Evolutionary conservation across 2,113 vertebrate genomes (phyloP).

Genomic region (Saguinus imperator): DNA sequence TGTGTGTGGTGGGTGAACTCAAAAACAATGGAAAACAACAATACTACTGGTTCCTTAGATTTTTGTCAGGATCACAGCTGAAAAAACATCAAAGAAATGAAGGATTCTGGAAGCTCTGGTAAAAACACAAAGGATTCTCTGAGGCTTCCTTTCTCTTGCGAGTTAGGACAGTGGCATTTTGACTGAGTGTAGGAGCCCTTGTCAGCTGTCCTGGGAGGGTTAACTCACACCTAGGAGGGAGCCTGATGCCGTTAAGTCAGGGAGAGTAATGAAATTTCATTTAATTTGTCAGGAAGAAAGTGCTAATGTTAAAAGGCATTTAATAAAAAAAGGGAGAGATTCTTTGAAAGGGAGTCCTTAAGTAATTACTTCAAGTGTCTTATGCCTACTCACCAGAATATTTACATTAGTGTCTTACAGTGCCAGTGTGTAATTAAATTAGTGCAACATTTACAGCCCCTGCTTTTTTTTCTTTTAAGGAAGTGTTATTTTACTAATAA

Average conservation of each 20-base stretch:
- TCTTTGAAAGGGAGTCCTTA: constrained; percentile 97
- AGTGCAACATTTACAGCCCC: constrained; percentile 88
- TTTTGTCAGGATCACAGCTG: constrained; percentile 13
- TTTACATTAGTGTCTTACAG: constrained; percentile 97
- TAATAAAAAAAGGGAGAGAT: constrained; percentile 93
- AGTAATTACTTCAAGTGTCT: constrained; percentile 98
- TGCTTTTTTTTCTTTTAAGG: constrained; percentile 73
- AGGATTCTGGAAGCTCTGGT: not conserved
- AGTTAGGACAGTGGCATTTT: not conserved
- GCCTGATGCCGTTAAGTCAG: constrained; percentile 96
- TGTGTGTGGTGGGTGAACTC: not conserved
- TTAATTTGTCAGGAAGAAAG: constrained; percentile 99
- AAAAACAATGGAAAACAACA: constrained; percentile 12
- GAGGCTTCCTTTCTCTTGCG: not conserved
- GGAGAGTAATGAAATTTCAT: constrained; percentile 99
- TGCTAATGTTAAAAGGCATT: constrained; percentile 99
- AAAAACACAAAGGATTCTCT: not conserved
- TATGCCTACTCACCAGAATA: constrained; percentile 94
- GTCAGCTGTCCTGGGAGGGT: constrained; percentile 85
- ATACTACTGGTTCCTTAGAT: not conserved
- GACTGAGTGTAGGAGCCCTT: constrained; percentile 37
- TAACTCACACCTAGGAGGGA: constrained; percentile 88
- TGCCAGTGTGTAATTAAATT: constrained; percentile 97
- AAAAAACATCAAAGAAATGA: not conserved
- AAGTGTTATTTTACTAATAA: constrained; percentile 87